phyloP scores from a whole-genome alignment of 2,797 vertebrate species.

The Masticophis lateralis region DNA sequence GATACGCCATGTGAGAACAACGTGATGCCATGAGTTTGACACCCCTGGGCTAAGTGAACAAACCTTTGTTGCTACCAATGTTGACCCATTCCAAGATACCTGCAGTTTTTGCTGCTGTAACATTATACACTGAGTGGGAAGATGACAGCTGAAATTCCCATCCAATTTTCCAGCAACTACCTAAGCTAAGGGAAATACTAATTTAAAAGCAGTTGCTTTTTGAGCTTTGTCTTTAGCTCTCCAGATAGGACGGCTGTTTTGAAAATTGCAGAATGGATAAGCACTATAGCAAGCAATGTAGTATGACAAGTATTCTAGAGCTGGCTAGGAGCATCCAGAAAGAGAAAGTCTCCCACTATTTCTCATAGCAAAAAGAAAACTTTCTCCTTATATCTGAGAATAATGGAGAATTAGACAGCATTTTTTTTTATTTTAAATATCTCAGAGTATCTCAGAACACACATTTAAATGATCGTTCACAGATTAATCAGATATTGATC shows the following conservation, averaged over 20 bases:
- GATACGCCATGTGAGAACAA: too few species aligned
- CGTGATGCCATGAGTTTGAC: too few species aligned
- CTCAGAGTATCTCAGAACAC: background rate
- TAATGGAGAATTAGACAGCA: background rate
- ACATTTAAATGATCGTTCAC: background rate
- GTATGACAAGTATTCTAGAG: background rate
- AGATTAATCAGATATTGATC: background rate
- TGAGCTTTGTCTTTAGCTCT: background rate
- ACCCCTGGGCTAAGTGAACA: background rate
- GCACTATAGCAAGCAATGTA: background rate
- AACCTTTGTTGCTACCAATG: background rate
- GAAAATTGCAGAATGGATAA: background rate
- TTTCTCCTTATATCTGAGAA: background rate
- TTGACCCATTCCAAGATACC: background rate
- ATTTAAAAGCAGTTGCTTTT: background rate
- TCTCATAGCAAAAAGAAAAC: background rate
- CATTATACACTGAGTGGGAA: background rate
- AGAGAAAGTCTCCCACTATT: background rate
- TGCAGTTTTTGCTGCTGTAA: slow-evolving; percentile 1
- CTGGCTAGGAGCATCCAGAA: background rate
- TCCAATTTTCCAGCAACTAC: slow-evolving; percentile 1
- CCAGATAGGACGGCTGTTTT: background rate
- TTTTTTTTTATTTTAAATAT: background rate
- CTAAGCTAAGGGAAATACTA: background rate
- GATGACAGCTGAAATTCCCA: background rate